phyloP scores from a whole-genome alignment of 2,113 vertebrate species.

The Spea multiplicata region DNA sequence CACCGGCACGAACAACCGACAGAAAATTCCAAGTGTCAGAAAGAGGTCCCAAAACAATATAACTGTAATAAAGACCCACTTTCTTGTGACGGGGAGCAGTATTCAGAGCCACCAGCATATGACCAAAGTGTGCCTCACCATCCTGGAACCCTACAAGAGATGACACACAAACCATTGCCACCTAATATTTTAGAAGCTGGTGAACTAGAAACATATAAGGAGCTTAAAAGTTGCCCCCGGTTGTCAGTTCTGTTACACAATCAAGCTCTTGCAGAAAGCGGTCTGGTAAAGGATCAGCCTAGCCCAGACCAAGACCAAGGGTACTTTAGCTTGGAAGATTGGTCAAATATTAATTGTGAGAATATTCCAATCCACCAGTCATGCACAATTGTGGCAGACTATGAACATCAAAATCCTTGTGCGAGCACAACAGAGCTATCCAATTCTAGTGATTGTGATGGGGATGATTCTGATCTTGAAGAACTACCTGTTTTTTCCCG shows the following conservation, averaged over 20 bases:
- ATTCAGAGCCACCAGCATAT: slow-evolving; percentile 17
- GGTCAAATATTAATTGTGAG: slow-evolving; percentile 47
- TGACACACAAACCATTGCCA: no score
- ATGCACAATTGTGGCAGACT: not conserved
- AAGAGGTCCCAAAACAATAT: no score
- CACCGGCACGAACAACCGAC: no score
- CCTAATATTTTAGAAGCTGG: no score
- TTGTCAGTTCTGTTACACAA: not conserved
- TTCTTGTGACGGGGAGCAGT: slow-evolving; percentile 6
- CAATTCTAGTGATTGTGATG: slow-evolving; percentile 5
- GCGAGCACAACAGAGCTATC: not conserved
- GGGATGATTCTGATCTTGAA: slow-evolving; percentile 48
- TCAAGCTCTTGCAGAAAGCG: not conserved
- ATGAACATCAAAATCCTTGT: not conserved
- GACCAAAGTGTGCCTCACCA: no score
- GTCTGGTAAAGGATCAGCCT: slow-evolving; percentile 42
- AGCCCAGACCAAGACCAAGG: slow-evolving; percentile 80
- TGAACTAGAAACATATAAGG: not conserved
- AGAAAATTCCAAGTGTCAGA: no score
- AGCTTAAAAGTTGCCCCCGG: not conserved
- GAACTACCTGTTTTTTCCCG: not conserved
- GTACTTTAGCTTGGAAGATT: slow-evolving; percentile 88
- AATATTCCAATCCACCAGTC: no score
- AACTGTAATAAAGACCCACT: no score
- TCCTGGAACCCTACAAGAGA: no score